These are phyloP conservation scores for Luehdorfia chinensis DNA, from an alignment of 1,140 invertebrate genomes.

Conservation along the genomic window DNA sequence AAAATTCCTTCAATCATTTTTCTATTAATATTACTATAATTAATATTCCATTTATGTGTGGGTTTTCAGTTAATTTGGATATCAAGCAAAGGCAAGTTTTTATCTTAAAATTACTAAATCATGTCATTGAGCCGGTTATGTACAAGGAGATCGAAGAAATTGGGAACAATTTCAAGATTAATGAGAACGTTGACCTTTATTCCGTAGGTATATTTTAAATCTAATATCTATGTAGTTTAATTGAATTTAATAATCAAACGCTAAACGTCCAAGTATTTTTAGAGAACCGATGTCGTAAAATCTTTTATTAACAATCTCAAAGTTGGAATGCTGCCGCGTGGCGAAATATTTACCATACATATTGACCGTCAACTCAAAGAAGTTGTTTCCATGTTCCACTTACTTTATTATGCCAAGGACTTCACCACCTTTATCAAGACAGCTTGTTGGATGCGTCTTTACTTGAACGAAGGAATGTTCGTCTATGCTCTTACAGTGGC, in stretches of 20 bases:
- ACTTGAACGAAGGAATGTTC: conserved; percentile 82
- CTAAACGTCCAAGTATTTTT: too few relatives aligned
- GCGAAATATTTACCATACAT: conserved; percentile 80
- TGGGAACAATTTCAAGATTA: conserved; percentile 75
- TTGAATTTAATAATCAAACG: too few relatives aligned
- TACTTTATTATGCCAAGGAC: conserved; percentile 83
- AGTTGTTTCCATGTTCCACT: conserved; percentile 80
- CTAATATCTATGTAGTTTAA: too few relatives aligned
- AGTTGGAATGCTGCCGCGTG: conserved; percentile 76
- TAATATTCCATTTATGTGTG: conserved; percentile 24
- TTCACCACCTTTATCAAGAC: conserved; percentile 79
- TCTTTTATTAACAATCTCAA: conserved; percentile 78
- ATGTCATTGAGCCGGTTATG: conserved; percentile 77
- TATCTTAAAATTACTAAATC: conserved; percentile 80
- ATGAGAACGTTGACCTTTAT: conserved; percentile 69
- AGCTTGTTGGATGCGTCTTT: conserved; percentile 80
- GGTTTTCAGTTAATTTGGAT: conserved; percentile 69
- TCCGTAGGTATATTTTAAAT: conserved; percentile 37
- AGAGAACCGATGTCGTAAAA: conserved; percentile 79
- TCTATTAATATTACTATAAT: background rate
- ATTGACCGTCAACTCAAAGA: conserved; percentile 80
- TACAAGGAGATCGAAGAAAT: conserved; percentile 71
- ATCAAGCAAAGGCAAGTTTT: conserved; percentile 75
- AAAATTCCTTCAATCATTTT: too few relatives aligned
- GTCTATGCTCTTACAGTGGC: conserved; percentile 79